Evolutionary conservation across 2,113 vertebrate genomes (phyloP).

Genomic region (Myanophis thanlyinensis): DNA sequence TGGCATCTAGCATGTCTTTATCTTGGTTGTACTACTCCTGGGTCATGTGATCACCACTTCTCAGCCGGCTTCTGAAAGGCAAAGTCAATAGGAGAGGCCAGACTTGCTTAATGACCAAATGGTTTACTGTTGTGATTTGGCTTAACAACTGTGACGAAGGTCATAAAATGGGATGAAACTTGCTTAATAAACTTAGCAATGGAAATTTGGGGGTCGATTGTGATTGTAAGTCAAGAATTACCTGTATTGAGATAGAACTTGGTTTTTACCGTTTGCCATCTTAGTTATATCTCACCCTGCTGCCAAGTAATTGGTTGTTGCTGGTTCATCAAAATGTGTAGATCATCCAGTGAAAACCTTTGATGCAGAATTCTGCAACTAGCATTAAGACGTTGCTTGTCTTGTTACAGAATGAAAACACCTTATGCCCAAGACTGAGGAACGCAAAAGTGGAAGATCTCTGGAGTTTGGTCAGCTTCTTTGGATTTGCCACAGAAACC

Average conservation of each 20-base stretch:
- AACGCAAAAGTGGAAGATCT: slow-evolving; percentile 93
- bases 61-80: neutral
- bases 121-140: neutral
- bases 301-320: neutral
- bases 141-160: neutral
- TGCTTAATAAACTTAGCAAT: neutral
- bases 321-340: neutral
- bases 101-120: neutral
- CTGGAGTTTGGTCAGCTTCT: slow-evolving; percentile 94
- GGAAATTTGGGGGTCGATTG: neutral
- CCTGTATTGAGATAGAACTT: too few species aligned
- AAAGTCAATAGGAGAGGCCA: neutral
- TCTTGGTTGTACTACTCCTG: neutral
- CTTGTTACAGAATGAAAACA: slow-evolving; percentile 75
- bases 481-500: slow-evolving; percentile 91
- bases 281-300: neutral
- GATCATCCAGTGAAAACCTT: neutral
- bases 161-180: neutral
- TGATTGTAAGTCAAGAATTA: neutral
- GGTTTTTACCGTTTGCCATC: neutral
- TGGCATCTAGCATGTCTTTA: neutral
- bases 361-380: neutral
- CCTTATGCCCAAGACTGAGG: slow-evolving; percentile 86
- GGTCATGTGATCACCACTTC: neutral
- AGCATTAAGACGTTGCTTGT: slow-evolving; percentile 7